Base-by-base conservation (phyloP, 2,888 invertebrate species). In the Calameuta idolon region DNA sequence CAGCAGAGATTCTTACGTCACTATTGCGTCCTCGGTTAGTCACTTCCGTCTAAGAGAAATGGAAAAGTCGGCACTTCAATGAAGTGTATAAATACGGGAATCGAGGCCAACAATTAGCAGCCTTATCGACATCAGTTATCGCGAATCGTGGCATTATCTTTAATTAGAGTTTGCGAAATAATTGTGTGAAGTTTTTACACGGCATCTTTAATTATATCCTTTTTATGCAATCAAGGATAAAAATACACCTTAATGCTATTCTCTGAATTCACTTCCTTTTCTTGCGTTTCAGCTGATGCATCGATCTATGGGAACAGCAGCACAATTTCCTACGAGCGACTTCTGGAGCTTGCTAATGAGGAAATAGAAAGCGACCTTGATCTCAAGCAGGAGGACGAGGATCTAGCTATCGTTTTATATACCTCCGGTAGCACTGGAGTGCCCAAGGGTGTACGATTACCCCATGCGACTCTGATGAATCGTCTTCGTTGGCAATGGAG, bases 371-470 rank as follows among this genome's bases (percentile, higher is more conserved):
- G 92, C 15, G 85, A 90, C 4, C 87, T 93, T 0, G 85, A 90
- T 1, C 92, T 92, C 12, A 90, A 92, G 12, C 82, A 90, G 1
- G 91, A 90, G 34, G 92, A 93, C 73, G 85, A 89, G 76, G 93
- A 94, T 85, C 92, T 95, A 12, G 96, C 95, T 0, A 94, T 96
- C 74, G 94, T 97, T 31, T 91, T 97, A 31, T 97, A 97, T 86
- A 97, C 97, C 69, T 98, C 98, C 35, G 98, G 98, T 23, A 97
- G 97, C 88, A 97, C 97, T 0, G 98, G 97, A 0, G 92, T 96
- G 31, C 97, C 97, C 9, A 98, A 98, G 94, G 98, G 97, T 89
- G 98, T 98, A 0, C 94, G 96, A 40, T 91, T 98, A 11, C 94
- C 95, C 0, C 96, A 97, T 88, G 94, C 94, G 34, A 95, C 96